phyloP scores from a whole-genome alignment of 1,140 invertebrate genomes.

The Stegodyphus dumicola region DNA sequence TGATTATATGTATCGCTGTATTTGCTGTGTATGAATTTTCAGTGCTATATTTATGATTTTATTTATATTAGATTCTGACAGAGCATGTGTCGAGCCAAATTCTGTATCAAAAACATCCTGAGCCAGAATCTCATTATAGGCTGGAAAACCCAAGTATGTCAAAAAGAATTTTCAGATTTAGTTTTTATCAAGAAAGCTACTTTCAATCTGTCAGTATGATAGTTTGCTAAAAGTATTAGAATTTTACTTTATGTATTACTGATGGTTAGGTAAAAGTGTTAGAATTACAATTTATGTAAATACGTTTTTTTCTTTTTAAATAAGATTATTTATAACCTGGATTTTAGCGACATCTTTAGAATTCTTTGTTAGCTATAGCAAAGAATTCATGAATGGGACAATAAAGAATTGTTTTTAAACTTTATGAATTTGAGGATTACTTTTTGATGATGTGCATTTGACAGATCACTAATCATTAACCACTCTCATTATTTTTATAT shows the following conservation, averaged over 20 bases:
- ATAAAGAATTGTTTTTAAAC: too few relatives aligned
- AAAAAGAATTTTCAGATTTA: neutral
- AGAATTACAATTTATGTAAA: neutral
- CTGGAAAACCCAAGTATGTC: slow-evolving; percentile 97
- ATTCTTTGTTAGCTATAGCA: too few relatives aligned
- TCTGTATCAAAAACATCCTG: slow-evolving; percentile 87
- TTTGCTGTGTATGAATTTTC: neutral
- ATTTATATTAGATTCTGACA: slow-evolving; percentile 80
- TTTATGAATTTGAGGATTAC: too few relatives aligned
- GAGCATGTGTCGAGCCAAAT: slow-evolving; percentile 97
- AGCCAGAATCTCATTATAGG: slow-evolving; percentile 93
- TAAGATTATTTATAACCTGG: too few relatives aligned
- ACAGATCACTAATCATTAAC: too few relatives aligned
- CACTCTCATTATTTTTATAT: too few relatives aligned
- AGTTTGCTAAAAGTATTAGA: neutral
- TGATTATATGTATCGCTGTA: neutral
- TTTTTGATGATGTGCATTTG: too few relatives aligned
- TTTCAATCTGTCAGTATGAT: neutral
- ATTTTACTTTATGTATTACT: neutral
- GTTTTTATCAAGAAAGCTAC: neutral
- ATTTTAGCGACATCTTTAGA: too few relatives aligned
- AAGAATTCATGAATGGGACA: too few relatives aligned
- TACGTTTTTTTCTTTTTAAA: too few relatives aligned
- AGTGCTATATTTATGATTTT: slow-evolving; percentile 35
- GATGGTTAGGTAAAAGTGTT: neutral